Base-by-base conservation (phyloP, 2,797 vertebrate genomes). In the Scarus forsteni region DNA sequence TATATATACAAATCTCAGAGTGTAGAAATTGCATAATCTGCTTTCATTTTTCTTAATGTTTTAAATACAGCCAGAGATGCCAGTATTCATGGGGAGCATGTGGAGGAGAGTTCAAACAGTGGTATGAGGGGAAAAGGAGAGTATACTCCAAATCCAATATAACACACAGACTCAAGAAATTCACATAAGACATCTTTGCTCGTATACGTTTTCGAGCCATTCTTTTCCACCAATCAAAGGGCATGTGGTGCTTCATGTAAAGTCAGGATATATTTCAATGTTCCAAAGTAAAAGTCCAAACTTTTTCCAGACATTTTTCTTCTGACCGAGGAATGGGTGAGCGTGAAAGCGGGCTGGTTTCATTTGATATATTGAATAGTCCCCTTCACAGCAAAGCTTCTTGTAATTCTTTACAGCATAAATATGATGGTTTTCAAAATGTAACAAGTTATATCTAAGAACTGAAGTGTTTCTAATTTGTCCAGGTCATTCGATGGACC, bases 21-120 rank as follows among this genome's bases (percentile, higher is more conserved):
- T 94, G 92, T 94, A 95, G 92, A 95, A 95, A 95, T 95, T 95
- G 95, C 95, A 95, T 95, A 95, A 93, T 95, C 89, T 93, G 92
- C 93, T 94, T 93, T 92, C 86, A 93, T 94, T 93, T 93, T 92
- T 82, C 89, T 89, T 92, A 7, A 64, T 79, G 42, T 65, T 79
- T 92, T 92, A 92, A 95, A 94, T 93, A 95, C 91, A 94, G 92
- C 91, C 90, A 92, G 90, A 93, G 92, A 91, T 92, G 93, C 91
- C 93, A 88, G 88, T 85, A 90, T 84, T 90, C 70, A 83, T 87
- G 81, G 90, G 87, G 81, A 90, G 89, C 88, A 87, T 85, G 79
- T 86, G 76, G 82, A 84, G 72, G 77, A 86, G 77, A 63, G 83
- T 66, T 88, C 80, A 77, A 79, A 85, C 80, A 85, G 83, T 85